Percentiles rank a stretch among this genome's conserved stretches.
These are phyloP conservation scores for Carabus problematicus DNA, from an alignment of 2,888 invertebrate species.

Conservation along the genomic window DNA sequence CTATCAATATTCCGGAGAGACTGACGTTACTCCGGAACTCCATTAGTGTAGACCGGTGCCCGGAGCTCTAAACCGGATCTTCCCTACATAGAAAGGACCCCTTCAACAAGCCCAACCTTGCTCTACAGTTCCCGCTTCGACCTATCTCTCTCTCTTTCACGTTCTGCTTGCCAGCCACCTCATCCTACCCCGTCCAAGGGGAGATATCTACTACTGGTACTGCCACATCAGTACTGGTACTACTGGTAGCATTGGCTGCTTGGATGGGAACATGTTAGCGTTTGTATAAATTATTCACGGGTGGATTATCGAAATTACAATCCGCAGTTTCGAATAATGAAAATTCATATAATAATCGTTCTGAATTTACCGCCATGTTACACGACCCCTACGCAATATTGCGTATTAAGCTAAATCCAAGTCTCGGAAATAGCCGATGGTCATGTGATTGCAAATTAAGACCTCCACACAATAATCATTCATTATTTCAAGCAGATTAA, in stretches of 20 bases:
- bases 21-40: constrained; percentile 43
- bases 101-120: not conserved
- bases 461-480: too few relatives aligned
- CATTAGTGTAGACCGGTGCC: constrained; percentile 41
- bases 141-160: not conserved
- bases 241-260: too few relatives aligned
- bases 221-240: too few relatives aligned
- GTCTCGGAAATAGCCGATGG: too few relatives aligned
- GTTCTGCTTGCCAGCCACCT: not conserved
- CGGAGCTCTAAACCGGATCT: constrained; percentile 42
- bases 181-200: constrained; percentile 3
- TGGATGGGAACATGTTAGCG: constrained; percentile 14
- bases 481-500: too few relatives aligned
- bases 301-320: constrained; percentile 40
- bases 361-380: too few relatives aligned
- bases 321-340: constrained; percentile 40
- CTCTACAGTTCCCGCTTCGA: not conserved
- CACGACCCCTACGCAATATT: too few relatives aligned
- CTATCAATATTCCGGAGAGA: constrained; percentile 43
- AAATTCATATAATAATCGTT: constrained; percentile 27
- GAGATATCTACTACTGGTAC: constrained; percentile 6
- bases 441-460: too few relatives aligned
- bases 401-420: too few relatives aligned
- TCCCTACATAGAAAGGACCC: constrained; percentile 38
- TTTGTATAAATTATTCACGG: constrained; percentile 42